These are phyloP conservation scores for Hydriomena furcata DNA, from an alignment of 2,888 invertebrate genomes.

Conservation along the genomic window DNA sequence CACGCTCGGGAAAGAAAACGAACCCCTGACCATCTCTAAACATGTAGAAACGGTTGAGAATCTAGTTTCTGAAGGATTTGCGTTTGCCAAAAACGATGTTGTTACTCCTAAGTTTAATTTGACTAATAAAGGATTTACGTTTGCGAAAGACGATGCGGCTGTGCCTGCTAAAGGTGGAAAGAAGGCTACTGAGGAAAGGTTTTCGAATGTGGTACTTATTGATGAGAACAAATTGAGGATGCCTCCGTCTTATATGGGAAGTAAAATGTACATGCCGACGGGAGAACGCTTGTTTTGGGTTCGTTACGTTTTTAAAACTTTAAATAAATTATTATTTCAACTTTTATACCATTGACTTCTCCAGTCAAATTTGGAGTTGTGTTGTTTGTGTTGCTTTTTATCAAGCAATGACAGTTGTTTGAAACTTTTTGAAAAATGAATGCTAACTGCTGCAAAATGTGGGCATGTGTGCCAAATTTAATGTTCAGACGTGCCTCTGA, in stretches of 20 bases:
- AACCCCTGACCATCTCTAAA: slow-evolving; percentile 27
- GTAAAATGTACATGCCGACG: slow-evolving; percentile 69
- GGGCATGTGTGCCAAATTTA: no score
- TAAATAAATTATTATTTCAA: background rate
- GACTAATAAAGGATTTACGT: slow-evolving; percentile 10
- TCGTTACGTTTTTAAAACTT: slow-evolving; percentile 42
- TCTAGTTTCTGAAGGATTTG: slow-evolving; percentile 15
- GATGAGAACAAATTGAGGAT: slow-evolving; percentile 51
- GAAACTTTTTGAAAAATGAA: no score
- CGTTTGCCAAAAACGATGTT: slow-evolving; percentile 8
- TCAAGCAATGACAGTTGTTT: no score
- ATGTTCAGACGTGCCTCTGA: no score
- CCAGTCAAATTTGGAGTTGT: background rate
- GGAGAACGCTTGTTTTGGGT: slow-evolving; percentile 75
- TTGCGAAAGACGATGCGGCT: slow-evolving; percentile 4
- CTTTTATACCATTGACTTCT: background rate
- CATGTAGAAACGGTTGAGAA: slow-evolving; percentile 23
- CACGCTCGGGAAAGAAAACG: slow-evolving; percentile 30
- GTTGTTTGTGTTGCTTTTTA: no score
- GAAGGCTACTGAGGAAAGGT: slow-evolving; percentile 40
- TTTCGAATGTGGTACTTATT: slow-evolving; percentile 52
- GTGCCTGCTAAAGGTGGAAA: background rate
- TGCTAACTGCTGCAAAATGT: no score
- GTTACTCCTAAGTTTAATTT: background rate
- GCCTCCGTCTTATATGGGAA: slow-evolving; percentile 62